A percentile compares a stretch with the other conserved stretches of the same genome.
phyloP scores from a whole-genome alignment of 2,113 vertebrate species.

The Scomber colias region DNA sequence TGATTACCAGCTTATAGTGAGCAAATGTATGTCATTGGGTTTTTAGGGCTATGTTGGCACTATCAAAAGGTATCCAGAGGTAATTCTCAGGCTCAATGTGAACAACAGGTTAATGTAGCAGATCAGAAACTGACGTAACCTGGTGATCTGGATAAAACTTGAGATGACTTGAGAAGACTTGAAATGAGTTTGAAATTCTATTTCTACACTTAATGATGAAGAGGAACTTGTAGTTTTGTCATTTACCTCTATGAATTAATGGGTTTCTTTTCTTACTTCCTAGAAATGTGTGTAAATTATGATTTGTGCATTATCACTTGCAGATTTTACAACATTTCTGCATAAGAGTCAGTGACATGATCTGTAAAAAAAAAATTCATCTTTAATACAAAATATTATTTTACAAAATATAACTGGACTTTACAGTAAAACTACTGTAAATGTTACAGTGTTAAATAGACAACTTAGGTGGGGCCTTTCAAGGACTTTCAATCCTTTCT shows the following conservation, averaged over 20 bases:
- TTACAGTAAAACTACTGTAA: constrained; percentile 14
- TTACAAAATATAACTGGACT: constrained; percentile 31
- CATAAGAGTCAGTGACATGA: not conserved
- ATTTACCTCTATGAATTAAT: not conserved
- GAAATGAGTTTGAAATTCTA: not conserved
- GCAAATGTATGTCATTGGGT: too few relatives aligned
- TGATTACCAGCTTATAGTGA: too few relatives aligned
- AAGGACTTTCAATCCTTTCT: not conserved
- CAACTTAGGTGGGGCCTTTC: not conserved
- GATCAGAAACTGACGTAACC: not conserved
- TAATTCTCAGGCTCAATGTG: too few relatives aligned
- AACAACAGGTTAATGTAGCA: too few relatives aligned
- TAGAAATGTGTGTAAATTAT: not conserved
- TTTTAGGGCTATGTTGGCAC: too few relatives aligned
- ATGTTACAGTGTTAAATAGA: constrained; percentile 6
- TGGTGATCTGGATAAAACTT: not conserved
- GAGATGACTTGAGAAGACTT: too few relatives aligned
- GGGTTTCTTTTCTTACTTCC: not conserved
- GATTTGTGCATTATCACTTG: not conserved
- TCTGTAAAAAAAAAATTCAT: not conserved
- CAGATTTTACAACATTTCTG: not conserved
- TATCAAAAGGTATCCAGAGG: too few relatives aligned
- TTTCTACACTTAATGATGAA: not conserved
- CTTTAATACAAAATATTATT: constrained; percentile 72
- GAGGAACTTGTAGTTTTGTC: too few relatives aligned